Conservation (phyloP, 2,797 vertebrate genomes). For the Enteromius treurensis region DNA sequence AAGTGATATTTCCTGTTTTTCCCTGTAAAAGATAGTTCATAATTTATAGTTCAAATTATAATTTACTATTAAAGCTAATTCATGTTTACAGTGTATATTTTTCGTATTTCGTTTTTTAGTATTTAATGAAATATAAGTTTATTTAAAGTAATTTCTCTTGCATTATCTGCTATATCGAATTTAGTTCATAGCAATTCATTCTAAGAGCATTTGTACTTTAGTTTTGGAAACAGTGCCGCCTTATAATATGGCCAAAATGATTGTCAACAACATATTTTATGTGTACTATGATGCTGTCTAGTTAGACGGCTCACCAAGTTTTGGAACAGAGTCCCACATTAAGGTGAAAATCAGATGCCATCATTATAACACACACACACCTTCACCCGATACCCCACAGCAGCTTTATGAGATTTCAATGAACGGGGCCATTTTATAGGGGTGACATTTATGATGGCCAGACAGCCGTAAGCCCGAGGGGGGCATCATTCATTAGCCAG, state of each 20-base stretch:
- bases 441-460: slow-evolving; percentile 41
- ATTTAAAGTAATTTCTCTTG: neutral
- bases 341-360: slow-evolving; percentile 31
- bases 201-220: neutral
- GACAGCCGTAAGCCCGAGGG: slow-evolving; percentile 13
- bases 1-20: neutral
- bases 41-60: neutral
- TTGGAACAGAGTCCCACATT: slow-evolving; percentile 1
- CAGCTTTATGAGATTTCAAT: slow-evolving; percentile 56
- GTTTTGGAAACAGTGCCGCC: neutral
- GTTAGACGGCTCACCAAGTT: neutral
- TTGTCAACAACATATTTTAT: neutral
- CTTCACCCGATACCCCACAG: neutral
- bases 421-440: slow-evolving; percentile 28
- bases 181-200: neutral
- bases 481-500: slow-evolving; percentile 23
- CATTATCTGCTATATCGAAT: neutral
- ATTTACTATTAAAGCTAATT: neutral
- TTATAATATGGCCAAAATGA: neutral
- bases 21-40: neutral
- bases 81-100: neutral
- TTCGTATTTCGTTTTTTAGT: too few relatives aligned
- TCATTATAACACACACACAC: slow-evolving; percentile 19
- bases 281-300: neutral
- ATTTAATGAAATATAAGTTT: neutral